Conservation (phyloP, 2,797 vertebrate species). For the Rhinatrema bivittatum region DNA sequence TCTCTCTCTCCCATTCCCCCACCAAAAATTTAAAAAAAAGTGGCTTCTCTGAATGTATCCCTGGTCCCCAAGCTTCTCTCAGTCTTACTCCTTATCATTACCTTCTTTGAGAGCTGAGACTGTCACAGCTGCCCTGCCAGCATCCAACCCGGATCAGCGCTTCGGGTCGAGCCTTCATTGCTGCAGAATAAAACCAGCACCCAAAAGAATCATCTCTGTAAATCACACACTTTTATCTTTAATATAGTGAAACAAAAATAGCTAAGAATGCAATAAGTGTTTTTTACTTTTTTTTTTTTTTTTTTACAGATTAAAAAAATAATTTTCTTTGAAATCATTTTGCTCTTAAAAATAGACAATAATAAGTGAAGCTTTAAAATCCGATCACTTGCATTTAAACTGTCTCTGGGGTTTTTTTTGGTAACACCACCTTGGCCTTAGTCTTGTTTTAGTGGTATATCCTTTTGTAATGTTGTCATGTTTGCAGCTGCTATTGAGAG, state of each 20-base stretch:
- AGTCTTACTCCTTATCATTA: too few species aligned
- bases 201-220: too few species aligned
- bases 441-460: not conserved
- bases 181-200: too few species aligned
- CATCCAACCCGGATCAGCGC: too few species aligned
- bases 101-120: too few species aligned
- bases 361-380: conserved; percentile 34
- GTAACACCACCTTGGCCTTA: not conserved
- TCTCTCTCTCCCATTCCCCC: too few species aligned
- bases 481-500: conserved; percentile 60
- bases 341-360: conserved; percentile 50
- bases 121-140: too few species aligned
- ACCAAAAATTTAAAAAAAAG: too few species aligned
- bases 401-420: conserved; percentile 8
- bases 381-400: conserved; percentile 20
- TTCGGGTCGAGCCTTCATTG: too few species aligned
- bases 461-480: not conserved
- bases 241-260: conserved; percentile 42
- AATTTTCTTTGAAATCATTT: conserved; percentile 37
- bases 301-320: conserved; percentile 46
- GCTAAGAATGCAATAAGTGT: conserved; percentile 39
- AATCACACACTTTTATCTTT: conserved; percentile 39
- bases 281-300: too few species aligned
- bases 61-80: too few species aligned
- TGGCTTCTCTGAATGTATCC: too few species aligned